phyloP scores from a whole-genome alignment of 2,113 vertebrate species.

The Gymnarchus niloticus region DNA sequence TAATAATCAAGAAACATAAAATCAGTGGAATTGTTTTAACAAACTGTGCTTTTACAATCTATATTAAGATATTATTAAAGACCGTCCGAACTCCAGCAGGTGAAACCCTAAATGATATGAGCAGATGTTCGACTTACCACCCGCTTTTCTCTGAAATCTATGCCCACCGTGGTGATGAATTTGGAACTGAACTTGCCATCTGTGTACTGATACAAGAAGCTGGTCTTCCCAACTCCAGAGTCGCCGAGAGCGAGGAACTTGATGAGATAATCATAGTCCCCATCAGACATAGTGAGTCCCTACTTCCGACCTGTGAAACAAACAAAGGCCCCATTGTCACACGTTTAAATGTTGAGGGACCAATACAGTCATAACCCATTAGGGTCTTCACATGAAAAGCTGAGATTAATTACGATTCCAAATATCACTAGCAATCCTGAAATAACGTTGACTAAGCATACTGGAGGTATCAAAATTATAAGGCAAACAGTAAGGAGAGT shows the following conservation, averaged over 20 bases:
- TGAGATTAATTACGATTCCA: neutral
- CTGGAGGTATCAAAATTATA: neutral
- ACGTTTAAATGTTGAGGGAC: neutral
- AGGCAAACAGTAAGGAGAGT: neutral
- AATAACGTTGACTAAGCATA: neutral
- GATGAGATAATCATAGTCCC: conserved; percentile 99
- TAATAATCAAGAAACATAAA: neutral
- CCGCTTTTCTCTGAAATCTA: conserved; percentile 96
- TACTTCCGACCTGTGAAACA: conserved; percentile 61
- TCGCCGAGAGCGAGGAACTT: conserved; percentile 95
- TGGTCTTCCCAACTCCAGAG: conserved; percentile 96
- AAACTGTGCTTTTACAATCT: too few species aligned
- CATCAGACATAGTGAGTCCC: conserved; percentile 89
- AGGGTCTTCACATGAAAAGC: neutral
- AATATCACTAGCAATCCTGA: neutral
- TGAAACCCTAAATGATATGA: neutral
- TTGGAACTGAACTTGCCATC: conserved; percentile 95
- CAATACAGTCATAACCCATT: neutral
- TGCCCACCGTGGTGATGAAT: conserved; percentile 96
- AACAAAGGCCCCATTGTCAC: conserved; percentile 31
- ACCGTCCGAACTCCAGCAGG: neutral
- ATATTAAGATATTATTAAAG: neutral
- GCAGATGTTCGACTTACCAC: conserved; percentile 70
- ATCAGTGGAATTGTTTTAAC: neutral
- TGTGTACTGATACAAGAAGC: conserved; percentile 93